phyloP scores from a whole-genome alignment of 2,797 vertebrate species.

The Delichon dasypus region DNA sequence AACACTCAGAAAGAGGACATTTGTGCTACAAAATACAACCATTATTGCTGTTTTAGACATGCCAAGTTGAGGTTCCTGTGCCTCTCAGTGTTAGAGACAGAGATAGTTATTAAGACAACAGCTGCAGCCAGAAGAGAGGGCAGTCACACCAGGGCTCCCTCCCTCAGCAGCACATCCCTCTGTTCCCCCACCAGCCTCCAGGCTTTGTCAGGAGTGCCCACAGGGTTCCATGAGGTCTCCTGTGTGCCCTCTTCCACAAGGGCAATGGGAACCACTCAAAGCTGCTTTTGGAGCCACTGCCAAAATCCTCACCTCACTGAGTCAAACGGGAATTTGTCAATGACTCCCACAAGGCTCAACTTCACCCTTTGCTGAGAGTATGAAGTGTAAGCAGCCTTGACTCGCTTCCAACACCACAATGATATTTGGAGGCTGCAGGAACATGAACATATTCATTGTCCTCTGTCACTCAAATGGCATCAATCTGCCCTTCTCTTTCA shows the following conservation, averaged over 20 bases:
- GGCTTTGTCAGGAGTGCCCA: neutral
- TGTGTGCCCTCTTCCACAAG: fast-evolving
- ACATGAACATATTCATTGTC: fast-evolving
- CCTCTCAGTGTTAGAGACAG: too few species aligned
- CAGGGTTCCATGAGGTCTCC: fast-evolving
- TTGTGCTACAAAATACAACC: neutral
- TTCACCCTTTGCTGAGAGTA: neutral
- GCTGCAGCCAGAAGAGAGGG: neutral
- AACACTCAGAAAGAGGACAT: neutral
- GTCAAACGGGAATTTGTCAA: fast-evolving
- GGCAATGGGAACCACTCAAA: neutral
- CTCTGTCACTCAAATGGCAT: neutral
- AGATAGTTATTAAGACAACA: neutral
- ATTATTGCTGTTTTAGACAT: neutral
- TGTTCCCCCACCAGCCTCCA: neutral
- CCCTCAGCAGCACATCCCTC: neutral
- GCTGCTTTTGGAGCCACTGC: neutral
- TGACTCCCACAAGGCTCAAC: neutral
- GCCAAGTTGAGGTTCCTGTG: neutral
- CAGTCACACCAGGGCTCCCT: neutral
- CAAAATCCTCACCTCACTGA: neutral
- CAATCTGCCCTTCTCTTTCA: neutral
- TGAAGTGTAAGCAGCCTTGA: neutral
- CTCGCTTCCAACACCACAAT: neutral
- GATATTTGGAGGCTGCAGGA: neutral